Conservation (phyloP, 2,797 vertebrate species). For the Eleutherodactylus coqui region DNA sequence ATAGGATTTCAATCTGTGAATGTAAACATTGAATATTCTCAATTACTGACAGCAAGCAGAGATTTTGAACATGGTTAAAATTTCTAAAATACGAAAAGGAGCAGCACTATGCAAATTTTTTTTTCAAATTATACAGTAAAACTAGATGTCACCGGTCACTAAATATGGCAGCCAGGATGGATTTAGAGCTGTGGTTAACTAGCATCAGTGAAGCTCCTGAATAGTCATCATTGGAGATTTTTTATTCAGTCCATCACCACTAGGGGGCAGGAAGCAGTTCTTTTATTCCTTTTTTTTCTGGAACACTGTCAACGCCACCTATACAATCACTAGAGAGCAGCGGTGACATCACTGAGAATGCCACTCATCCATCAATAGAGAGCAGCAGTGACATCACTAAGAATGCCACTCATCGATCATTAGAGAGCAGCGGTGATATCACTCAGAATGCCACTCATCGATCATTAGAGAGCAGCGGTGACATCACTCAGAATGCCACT, state of each 20-base stretch:
- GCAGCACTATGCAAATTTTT: too few relatives aligned
- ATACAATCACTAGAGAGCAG: background rate
- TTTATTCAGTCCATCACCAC: background rate
- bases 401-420: background rate
- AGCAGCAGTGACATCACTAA: conserved; percentile 14
- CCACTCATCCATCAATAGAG: background rate
- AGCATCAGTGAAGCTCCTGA: background rate
- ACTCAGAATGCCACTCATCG: background rate
- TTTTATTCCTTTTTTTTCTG: too few relatives aligned
- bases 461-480: background rate
- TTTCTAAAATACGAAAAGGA: too few relatives aligned
- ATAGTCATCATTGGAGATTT: background rate
- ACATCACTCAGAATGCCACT: conserved; percentile 7
- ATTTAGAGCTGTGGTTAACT: too few relatives aligned
- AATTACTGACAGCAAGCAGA: too few relatives aligned
- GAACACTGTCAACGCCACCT: background rate
- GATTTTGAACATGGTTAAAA: too few relatives aligned
- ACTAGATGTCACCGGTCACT: background rate
- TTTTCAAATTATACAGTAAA: background rate
- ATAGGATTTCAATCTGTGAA: background rate
- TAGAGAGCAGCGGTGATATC: background rate
- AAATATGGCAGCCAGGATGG: too few relatives aligned
- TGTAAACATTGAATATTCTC: background rate
- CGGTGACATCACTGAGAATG: conserved; percentile 9
- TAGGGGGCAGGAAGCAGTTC: too few relatives aligned